Base-by-base conservation (phyloP, 2,113 vertebrate species). In the Pipa parva region DNA sequence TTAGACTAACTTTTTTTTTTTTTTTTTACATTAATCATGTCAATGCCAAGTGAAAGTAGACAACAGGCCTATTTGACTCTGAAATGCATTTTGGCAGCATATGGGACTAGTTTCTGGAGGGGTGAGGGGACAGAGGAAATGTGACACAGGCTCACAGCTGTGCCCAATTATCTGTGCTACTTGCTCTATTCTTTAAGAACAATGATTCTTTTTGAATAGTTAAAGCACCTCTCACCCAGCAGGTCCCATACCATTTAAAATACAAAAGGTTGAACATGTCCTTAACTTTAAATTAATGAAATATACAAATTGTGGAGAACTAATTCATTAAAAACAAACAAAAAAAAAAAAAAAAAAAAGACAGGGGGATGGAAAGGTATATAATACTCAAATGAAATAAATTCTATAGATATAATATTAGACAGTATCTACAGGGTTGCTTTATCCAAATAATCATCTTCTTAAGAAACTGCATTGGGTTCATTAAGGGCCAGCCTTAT, bases 21-120 rank as follows among this genome's bases (percentile, higher is more conserved):
- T 57, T 45, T 54, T 42, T 25, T 58, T 12, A 28, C 56, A 59
- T 67, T 49, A 58, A 22, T 67, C 63, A 59, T 36, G 25, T 37
- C 13, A 37, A n/a, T 50, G 27, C 55, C 28, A 59, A 49, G 31
- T 49, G 17, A 31, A 26, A 27, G 13, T 48, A 58, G 39, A 58
- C 45, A 68, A 59, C 21, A 48, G 46, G 24, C 63, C 26, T 15
- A 48, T 49, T 29, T 59, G 39, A 67, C 54, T 66, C 51, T 13
- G 26, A 67, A 67, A 59, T 58, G 33, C 20, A 45, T 39, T 57
- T 37, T 28, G 45, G 37, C 36, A 46, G 27, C 51, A 57, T 65
- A 24, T 64, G 36, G 52, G 26, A 42, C 33, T 55, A 12, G 28
- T 64, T 64, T 45, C 39, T 54, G 1, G 21, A 42, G 25, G 59